Conservation (phyloP, 1,140 invertebrate genomes). For the Euwallacea similis region DNA sequence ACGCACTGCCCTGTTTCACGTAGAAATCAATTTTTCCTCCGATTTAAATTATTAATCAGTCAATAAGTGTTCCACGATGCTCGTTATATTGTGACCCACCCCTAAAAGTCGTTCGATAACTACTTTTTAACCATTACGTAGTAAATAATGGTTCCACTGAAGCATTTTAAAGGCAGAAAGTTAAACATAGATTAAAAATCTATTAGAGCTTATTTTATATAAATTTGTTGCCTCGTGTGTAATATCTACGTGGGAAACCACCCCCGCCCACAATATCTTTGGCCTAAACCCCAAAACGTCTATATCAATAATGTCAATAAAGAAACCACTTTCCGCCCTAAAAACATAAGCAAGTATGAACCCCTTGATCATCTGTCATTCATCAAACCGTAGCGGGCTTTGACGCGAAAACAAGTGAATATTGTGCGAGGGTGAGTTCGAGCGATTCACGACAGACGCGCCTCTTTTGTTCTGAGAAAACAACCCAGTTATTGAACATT, state of each 20-base stretch:
- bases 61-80: neutral
- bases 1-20: neutral
- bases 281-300: neutral
- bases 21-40: slow-evolving; percentile 2
- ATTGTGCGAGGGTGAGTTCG: slow-evolving; percentile 41
- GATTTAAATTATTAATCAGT: slow-evolving; percentile 5
- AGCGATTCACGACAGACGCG: slow-evolving; percentile 42
- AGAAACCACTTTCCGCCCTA: slow-evolving; percentile 20
- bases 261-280: no score
- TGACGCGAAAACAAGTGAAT: slow-evolving; percentile 50
- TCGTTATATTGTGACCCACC: no score
- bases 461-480: slow-evolving; percentile 43
- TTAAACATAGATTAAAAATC: no score
- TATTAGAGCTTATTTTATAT: no score
- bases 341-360: slow-evolving; percentile 38
- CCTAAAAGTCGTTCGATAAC: no score
- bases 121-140: no score
- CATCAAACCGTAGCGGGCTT: slow-evolving; percentile 44
- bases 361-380: slow-evolving; percentile 49
- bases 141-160: no score
- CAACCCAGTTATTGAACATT: slow-evolving; percentile 43
- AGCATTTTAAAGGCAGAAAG: no score
- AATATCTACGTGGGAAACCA: no score
- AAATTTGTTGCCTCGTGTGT: no score
- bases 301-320: slow-evolving; percentile 30